These are phyloP conservation scores for Heterotis niloticus DNA, from an alignment of 2,113 vertebrate species.

Conservation along the genomic window DNA sequence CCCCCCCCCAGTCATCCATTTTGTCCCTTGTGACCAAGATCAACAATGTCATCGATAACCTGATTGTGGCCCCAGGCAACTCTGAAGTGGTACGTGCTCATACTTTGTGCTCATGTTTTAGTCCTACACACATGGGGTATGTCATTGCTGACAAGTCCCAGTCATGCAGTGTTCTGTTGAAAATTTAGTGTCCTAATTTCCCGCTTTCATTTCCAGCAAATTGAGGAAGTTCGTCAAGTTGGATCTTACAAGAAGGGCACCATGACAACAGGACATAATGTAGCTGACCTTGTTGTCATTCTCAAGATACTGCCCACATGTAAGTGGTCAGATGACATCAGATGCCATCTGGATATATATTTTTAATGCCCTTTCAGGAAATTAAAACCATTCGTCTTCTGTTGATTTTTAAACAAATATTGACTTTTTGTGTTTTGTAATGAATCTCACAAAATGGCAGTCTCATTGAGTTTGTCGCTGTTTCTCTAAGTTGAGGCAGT, in stretches of 20 bases:
- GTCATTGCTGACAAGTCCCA: background rate
- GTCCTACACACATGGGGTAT: background rate
- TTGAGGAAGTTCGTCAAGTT: slow-evolving; percentile 94
- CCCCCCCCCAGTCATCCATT: slow-evolving; percentile 78
- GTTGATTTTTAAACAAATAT: too few species aligned
- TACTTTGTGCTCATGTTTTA: background rate
- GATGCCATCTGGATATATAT: background rate
- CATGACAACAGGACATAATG: slow-evolving; percentile 93
- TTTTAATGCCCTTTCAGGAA: background rate
- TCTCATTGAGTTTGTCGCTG: background rate
- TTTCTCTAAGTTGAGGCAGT: slow-evolving; percentile 84
- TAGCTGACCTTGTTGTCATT: slow-evolving; percentile 93
- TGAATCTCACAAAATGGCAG: background rate
- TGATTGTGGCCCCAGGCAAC: slow-evolving; percentile 91
- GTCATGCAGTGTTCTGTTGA: background rate
- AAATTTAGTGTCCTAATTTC: background rate
- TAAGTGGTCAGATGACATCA: slow-evolving; percentile 59
- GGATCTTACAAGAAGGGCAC: slow-evolving; percentile 98
- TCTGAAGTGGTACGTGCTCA: slow-evolving; percentile 90
- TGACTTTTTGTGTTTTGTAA: background rate
- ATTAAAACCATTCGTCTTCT: background rate
- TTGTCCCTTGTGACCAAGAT: slow-evolving; percentile 97
- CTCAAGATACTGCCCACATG: slow-evolving; percentile 92
- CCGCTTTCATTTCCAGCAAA: slow-evolving; percentile 72
- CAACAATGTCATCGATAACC: slow-evolving; percentile 95